Conservation (phyloP, 1,140 invertebrate species). For the Dreissena polymorpha region DNA sequence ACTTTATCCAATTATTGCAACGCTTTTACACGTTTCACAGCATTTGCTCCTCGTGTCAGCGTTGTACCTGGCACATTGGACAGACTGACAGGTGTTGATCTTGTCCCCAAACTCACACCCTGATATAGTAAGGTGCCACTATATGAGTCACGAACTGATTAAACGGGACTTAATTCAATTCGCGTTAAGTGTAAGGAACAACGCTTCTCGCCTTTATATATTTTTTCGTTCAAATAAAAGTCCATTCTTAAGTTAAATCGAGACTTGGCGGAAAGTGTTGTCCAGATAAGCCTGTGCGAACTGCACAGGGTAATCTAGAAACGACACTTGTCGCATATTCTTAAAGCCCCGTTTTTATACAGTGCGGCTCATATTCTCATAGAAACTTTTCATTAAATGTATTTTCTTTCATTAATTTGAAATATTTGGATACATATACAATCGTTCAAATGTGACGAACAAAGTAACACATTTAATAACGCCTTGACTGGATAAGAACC, state of each 20-base stretch:
- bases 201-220: neutral
- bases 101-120: conserved; percentile 41
- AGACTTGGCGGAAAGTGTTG: neutral
- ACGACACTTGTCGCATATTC: too few relatives aligned
- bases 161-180: neutral
- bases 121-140: neutral
- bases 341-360: too few relatives aligned
- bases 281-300: neutral
- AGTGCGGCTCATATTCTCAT: too few relatives aligned
- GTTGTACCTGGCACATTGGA: conserved; percentile 1
- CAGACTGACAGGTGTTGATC: neutral
- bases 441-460: too few relatives aligned
- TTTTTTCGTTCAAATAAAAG: neutral
- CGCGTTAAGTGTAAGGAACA: neutral
- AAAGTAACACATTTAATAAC: too few relatives aligned
- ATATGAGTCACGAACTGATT: neutral
- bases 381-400: too few relatives aligned
- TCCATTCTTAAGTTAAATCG: neutral
- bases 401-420: too few relatives aligned
- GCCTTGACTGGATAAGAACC: too few relatives aligned
- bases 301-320: too few relatives aligned
- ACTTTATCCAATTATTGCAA: conserved; percentile 15
- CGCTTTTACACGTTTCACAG: conserved; percentile 29
- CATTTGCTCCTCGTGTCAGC: neutral
- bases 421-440: too few relatives aligned